Evolutionary conservation across 2,113 vertebrate genomes (phyloP).

Genomic region (Stegastes partitus): DNA sequence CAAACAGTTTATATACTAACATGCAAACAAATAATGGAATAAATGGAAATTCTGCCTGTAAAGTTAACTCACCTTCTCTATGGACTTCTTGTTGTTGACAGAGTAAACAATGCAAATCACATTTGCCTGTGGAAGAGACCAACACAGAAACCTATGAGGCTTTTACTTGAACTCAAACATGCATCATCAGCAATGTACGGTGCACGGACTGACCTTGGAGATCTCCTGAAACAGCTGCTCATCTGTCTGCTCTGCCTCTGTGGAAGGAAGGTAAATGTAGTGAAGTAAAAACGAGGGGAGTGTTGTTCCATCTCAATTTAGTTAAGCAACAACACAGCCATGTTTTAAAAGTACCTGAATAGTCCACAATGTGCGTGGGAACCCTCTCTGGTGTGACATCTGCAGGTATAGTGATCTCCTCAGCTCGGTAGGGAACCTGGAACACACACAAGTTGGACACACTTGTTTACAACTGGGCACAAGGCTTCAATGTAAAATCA

Average conservation of each 20-base stretch:
- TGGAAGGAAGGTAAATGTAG: slow-evolving; percentile 1
- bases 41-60: slow-evolving; percentile 22
- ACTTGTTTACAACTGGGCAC: neutral
- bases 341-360: slow-evolving; percentile 88
- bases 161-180: slow-evolving; percentile 9
- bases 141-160: slow-evolving; percentile 48
- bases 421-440: slow-evolving; percentile 96
- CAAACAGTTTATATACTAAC: neutral
- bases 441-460: neutral
- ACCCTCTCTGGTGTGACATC: slow-evolving; percentile 98
- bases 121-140: slow-evolving; percentile 89
- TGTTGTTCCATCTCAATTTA: neutral
- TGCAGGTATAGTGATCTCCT: slow-evolving; percentile 98
- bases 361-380: slow-evolving; percentile 98
- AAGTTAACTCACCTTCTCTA: slow-evolving; percentile 92
- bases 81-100: slow-evolving; percentile 97
- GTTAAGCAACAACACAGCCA: neutral
- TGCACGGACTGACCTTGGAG: slow-evolving; percentile 87
- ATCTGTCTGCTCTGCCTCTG: slow-evolving; percentile 97
- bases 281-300: neutral
- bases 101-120: slow-evolving; percentile 99
- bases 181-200: neutral
- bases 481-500: neutral
- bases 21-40: slow-evolving; percentile 27
- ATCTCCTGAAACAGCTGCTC: slow-evolving; percentile 98